Evolutionary conservation across 1,140 invertebrate species (phyloP).

Genomic region (Penaeus indicus): DNA sequence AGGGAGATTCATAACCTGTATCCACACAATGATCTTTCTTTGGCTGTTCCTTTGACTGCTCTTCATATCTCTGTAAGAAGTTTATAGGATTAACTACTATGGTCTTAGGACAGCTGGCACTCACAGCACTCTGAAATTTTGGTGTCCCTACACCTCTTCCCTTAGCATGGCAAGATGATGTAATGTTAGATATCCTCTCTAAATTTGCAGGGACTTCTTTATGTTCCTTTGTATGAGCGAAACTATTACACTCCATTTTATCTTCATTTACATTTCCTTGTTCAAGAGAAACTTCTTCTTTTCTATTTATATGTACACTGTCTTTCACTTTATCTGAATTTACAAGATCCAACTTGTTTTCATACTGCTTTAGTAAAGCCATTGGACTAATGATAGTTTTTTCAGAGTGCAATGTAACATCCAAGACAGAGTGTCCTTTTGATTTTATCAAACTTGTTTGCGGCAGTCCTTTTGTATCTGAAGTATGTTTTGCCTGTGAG

Average conservation of each 20-base stretch:
- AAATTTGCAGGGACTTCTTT: too few relatives aligned
- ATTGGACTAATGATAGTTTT: slow-evolving; percentile 35
- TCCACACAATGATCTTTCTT: neutral
- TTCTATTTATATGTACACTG: neutral
- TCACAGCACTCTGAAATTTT: neutral
- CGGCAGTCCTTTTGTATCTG: too few relatives aligned
- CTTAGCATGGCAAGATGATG: neutral
- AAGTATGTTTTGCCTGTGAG: neutral
- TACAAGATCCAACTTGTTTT: neutral
- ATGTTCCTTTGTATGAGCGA: too few relatives aligned
- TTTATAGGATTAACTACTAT: slow-evolving; percentile 34
- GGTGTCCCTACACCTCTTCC: neutral
- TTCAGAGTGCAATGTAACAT: slow-evolving; percentile 2
- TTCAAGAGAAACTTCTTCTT: neutral
- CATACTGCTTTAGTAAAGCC: slow-evolving; percentile 24
- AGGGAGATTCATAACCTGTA: neutral
- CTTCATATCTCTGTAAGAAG: slow-evolving; percentile 38
- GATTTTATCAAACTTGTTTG: neutral
- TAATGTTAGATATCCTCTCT: too few relatives aligned
- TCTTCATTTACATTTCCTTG: neutral
- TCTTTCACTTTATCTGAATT: neutral
- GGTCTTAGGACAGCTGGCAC: slow-evolving; percentile 13
- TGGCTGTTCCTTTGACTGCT: slow-evolving; percentile 17
- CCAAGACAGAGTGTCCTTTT: neutral
- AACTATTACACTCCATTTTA: too few relatives aligned